Conservation (phyloP, 1,140 invertebrate genomes). For the Aricia agestis region DNA sequence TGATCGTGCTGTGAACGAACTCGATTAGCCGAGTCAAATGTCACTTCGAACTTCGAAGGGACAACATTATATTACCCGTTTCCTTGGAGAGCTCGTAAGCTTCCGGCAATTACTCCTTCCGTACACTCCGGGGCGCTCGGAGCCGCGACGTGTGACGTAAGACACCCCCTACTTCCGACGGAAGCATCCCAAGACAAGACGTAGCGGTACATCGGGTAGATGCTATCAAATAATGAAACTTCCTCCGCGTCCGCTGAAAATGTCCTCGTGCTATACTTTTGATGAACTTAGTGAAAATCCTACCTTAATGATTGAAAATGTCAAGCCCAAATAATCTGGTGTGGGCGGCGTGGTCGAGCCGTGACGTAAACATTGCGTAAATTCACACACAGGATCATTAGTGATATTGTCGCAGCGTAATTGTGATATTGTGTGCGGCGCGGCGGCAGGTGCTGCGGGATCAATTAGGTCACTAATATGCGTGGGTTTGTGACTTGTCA, state of each 20-base stretch:
- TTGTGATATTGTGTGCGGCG: constrained; percentile 46
- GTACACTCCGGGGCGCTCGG: constrained; percentile 40
- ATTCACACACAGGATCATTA: constrained; percentile 31
- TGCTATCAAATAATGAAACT: constrained; percentile 37
- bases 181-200: constrained; percentile 52
- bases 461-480: constrained; percentile 47
- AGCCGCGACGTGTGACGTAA: constrained; percentile 55
- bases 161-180: constrained; percentile 58
- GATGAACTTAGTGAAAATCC: not conserved
- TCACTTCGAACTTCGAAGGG: constrained; percentile 60
- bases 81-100: constrained; percentile 56
- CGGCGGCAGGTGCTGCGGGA: constrained; percentile 64
- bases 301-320: not conserved
- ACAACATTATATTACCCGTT: constrained; percentile 55
- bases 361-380: constrained; percentile 12
- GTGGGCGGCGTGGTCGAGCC: not conserved
- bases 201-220: constrained; percentile 8
- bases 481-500: constrained; percentile 57
- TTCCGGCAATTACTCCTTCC: constrained; percentile 73
- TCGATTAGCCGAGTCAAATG: constrained; percentile 70
- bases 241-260: constrained; percentile 18
- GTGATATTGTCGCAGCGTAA: constrained; percentile 37
- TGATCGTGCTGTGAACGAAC: constrained; percentile 57
- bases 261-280: not conserved
- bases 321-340: too few species aligned